Evolutionary conservation across 1,140 invertebrate species (phyloP), one percentile per base, ranked within the genome.

Genomic region (Orussus abietinus): DNA sequence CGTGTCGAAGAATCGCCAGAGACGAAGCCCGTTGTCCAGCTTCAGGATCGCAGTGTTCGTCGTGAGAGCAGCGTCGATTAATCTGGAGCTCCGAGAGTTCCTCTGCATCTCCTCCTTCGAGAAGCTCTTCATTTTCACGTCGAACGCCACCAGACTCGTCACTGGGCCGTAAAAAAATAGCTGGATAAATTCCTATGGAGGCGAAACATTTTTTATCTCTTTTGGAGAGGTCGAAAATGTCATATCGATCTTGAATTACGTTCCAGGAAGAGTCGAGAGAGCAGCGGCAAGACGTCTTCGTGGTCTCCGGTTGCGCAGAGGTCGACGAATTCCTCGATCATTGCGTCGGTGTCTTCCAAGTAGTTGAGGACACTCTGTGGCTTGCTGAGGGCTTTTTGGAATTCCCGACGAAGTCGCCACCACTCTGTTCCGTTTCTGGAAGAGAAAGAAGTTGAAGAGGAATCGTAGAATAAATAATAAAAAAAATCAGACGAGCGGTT

Each of bases 261-360:
- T 79, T 92, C 88, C 39, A 91, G 77, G 64, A 83, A 87, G 20
- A 90, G 68, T 48, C 85, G 77, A 19, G 85, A 84, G 9, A 93
- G 62, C 60, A 83, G 75, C 7, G 78, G 75, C 31, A 88, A 53
- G 59, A 90, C 80, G 71, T 93, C 83, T 1, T 76, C 51, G 38
- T 60, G 51, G 5, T 60, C 26, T 38, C 69, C 53, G 32, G 43
- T 21, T 1, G 37, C 42, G 17, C 43, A 77, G 29, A 58, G 66
- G 67, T 74, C 37, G 0, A 86, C 51, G 57, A 91, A 87, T 51
- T 90, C 80, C 42, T 70, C 61, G 2, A 85, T 75, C 1, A 89
- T 74, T 1, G 57, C 47, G 62, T 91, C 81, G 4, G 82, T 77
- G 15, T 68, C 66, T 7, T 65, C 47, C 0, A 92, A 62, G 58